These are phyloP conservation scores for Onychostruthus taczanowskii DNA, from an alignment of 2,113 vertebrate species.

Conservation along the genomic window DNA sequence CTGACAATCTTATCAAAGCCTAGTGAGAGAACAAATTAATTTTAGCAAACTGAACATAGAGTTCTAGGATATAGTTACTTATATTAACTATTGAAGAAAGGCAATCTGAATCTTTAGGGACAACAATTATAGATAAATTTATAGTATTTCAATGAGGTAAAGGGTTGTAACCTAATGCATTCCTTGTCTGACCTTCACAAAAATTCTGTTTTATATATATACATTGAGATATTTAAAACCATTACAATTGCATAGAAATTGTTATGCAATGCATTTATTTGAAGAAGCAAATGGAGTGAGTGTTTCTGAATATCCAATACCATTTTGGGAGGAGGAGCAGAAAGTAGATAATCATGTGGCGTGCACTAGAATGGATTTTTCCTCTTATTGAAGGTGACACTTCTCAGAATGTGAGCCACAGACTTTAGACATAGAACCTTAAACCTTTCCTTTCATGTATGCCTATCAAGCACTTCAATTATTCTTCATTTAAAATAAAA, in stretches of 20 bases:
- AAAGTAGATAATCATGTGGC: background rate
- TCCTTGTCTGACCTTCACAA: background rate
- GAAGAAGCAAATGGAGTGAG: background rate
- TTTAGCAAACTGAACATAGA: background rate
- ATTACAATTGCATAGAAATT: background rate
- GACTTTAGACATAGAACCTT: background rate
- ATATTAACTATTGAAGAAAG: background rate
- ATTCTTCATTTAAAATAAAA: slow-evolving; percentile 15
- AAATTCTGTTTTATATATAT: background rate
- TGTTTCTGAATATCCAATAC: background rate
- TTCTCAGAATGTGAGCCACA: background rate
- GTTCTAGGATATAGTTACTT: background rate
- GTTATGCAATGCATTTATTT: background rate
- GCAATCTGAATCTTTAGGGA: background rate
- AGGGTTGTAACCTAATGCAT: background rate
- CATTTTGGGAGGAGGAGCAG: background rate
- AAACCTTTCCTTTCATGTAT: background rate
- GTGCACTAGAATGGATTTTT: background rate
- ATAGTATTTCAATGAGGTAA: background rate
- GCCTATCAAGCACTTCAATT: background rate
- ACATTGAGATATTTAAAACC: background rate
- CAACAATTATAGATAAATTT: background rate
- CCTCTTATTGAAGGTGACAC: background rate
- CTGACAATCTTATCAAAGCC: background rate
- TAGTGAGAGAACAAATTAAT: background rate